These are phyloP conservation scores for Oncorhynchus tshawytscha DNA, from an alignment of 2,113 vertebrate genomes.

Conservation along the genomic window DNA sequence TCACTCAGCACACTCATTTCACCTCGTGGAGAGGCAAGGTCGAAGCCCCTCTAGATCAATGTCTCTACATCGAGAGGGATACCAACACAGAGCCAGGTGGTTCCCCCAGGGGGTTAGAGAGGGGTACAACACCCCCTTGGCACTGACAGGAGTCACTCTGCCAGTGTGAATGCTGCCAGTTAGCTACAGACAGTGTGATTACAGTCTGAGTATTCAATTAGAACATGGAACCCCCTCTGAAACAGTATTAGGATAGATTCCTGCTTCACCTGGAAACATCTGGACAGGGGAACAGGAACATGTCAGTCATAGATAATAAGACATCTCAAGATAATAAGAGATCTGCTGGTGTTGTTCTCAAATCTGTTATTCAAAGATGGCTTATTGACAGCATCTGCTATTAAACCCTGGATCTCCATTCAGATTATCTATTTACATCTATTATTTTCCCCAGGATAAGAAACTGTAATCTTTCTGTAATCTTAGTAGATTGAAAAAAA, in stretches of 20 bases:
- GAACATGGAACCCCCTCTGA: not conserved
- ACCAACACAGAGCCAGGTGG: not conserved
- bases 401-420: constrained; percentile 50
- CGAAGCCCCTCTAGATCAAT: not conserved
- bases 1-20: constrained; percentile 45
- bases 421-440: constrained; percentile 59
- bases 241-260: constrained; percentile 8
- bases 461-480: constrained; percentile 47
- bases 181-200: not conserved
- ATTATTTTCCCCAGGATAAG: constrained; percentile 57
- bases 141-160: not conserved
- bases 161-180: not conserved
- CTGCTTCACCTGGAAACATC: constrained; percentile 15
- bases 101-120: not conserved
- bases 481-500: not conserved
- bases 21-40: constrained; percentile 13
- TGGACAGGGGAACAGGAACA: not conserved
- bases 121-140: not conserved
- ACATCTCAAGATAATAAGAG: not conserved
- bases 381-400: constrained; percentile 58
- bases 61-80: not conserved
- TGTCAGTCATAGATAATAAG: constrained; percentile 12
- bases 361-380: constrained; percentile 61
- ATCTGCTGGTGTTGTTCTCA: constrained; percentile 34
- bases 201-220: no score